phyloP scores from a whole-genome alignment of 1,140 invertebrate genomes.

The Diachasmimorpha longicaudata region DNA sequence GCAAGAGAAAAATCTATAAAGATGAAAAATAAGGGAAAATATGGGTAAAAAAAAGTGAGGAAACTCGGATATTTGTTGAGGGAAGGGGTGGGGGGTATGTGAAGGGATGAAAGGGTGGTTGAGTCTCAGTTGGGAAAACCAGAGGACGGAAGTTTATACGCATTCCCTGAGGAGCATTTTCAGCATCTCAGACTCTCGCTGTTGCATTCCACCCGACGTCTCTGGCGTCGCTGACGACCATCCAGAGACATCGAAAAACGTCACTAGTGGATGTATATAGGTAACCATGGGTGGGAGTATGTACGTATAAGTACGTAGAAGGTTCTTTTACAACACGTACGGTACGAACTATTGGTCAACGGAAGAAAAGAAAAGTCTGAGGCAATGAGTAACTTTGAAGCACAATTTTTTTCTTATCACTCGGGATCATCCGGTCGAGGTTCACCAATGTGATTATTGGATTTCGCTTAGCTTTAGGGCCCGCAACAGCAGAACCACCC shows the following conservation, averaged over 20 bases:
- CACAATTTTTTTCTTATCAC: background rate
- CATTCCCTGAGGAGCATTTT: background rate
- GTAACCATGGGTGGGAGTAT: background rate
- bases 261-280: background rate
- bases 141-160: background rate
- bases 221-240: background rate
- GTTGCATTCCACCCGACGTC: background rate
- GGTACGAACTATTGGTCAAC: background rate
- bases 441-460: conserved; percentile 26
- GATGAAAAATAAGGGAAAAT: background rate
- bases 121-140: background rate
- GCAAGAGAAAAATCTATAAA: background rate
- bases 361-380: background rate
- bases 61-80: background rate
- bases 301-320: background rate
- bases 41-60: background rate
- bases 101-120: background rate
- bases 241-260: background rate
- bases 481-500: background rate
- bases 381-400: background rate
- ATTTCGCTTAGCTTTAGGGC: conserved; percentile 27
- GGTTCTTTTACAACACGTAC: background rate
- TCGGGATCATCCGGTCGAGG: conserved; percentile 25
- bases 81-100: background rate
- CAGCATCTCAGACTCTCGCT: background rate